A percentile compares a stretch with the other conserved stretches of the same genome.
Conservation (phyloP, 2,888 invertebrate species). For the Heteromyza rotundicornis region DNA sequence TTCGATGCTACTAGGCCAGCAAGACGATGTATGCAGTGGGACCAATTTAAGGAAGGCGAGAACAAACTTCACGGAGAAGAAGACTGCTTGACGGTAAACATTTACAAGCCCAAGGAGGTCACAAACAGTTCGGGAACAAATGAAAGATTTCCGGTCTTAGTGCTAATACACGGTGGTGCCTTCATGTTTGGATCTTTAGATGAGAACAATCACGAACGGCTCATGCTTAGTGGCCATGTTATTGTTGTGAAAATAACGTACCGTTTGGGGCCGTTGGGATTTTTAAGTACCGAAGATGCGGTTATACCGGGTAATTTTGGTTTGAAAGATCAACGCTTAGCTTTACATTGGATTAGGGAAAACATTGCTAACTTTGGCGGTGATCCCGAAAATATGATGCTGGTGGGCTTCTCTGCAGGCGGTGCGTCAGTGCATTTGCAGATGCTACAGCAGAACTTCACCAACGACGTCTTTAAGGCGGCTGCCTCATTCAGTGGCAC, state of each 20-base stretch:
- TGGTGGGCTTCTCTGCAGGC: constrained; percentile 76
- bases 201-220: constrained; percentile 65
- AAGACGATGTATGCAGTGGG: constrained; percentile 70
- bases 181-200: constrained; percentile 70
- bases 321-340: constrained; percentile 75
- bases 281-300: constrained; percentile 76
- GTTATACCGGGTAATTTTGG: constrained; percentile 75
- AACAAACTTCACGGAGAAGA: constrained; percentile 66
- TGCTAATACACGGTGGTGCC: constrained; percentile 73
- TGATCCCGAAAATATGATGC: constrained; percentile 72
- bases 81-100: constrained; percentile 72
- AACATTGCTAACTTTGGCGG: constrained; percentile 77
- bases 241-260: constrained; percentile 75
- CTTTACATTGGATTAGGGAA: constrained; percentile 72
- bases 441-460: constrained; percentile 66
- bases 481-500: constrained; percentile 71
- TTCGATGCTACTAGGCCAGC: constrained; percentile 67
- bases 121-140: constrained; percentile 30
- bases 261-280: constrained; percentile 76
- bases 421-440: constrained; percentile 79
- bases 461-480: constrained; percentile 31
- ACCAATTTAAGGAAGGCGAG: constrained; percentile 56
- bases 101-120: constrained; percentile 66
- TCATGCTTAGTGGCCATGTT: constrained; percentile 69
- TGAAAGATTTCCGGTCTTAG: constrained; percentile 67